Base-by-base conservation (phyloP, 2,113 vertebrate genomes). In the Corythaixoides concolor region DNA sequence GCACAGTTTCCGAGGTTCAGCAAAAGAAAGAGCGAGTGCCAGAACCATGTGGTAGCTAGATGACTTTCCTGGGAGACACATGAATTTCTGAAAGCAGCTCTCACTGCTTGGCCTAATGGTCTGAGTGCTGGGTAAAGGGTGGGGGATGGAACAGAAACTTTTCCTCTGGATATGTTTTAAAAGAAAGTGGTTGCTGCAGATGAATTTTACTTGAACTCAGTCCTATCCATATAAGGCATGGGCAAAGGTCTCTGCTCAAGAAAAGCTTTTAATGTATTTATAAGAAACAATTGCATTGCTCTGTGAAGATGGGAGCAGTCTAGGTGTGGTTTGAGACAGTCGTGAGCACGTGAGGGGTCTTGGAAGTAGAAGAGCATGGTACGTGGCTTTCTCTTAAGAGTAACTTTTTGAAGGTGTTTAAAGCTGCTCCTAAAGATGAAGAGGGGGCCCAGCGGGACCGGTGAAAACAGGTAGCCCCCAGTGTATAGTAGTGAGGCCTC, bases 31-130 rank as follows among this genome's bases (percentile, higher is more conserved):
- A 26, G 45, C 14, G 90, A 94, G 59, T 28, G 53, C 70, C 85
- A 93, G 52, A 93, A 77, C 52, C 75, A 28, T 63, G 69, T 94
- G 69, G 69, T 91, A 90, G 78, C 33, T 89, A 53, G 82, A 88
- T 30, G 35, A 49, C 33, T 88, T 93, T 90, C 78, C 66, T 94
- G 58, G 43, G 92, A 89, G 62, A 82, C 30, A 52, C 9, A 72
- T 2, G 3, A 52, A 60, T 81, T 89, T 75, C 78, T 75, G 43
- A 82, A 93, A 90, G 43, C n/a, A 85, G 37, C 45, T 30, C 80
- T 81, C 27, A 18, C 30, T 85, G 14, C 66, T 82, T 72, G 20
- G 16, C n/a, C 27, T 47, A n/a, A 85, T 50, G 28, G 8, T 75
- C 43, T 39, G 20, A 75, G 43, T 39, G 30, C 26, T 68, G 21